These are phyloP conservation scores for Orchestia grillus DNA, from an alignment of 1,140 invertebrate genomes.

Conservation along the genomic window DNA sequence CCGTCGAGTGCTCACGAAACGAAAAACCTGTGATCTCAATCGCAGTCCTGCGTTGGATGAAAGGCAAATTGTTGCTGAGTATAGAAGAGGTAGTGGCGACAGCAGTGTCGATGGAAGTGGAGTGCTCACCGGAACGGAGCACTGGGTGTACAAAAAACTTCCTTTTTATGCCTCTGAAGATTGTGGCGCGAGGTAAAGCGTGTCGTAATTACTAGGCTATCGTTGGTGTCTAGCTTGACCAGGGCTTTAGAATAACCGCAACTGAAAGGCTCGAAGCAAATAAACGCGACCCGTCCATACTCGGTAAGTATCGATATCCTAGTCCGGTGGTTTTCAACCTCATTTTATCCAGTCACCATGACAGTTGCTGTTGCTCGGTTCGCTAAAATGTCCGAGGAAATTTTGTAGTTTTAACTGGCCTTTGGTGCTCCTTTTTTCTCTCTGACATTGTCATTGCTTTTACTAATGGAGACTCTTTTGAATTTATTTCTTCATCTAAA, in stretches of 20 bases:
- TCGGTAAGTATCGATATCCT: not conserved
- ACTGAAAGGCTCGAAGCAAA: not conserved
- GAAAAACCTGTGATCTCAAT: not conserved
- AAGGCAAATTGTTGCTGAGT: not conserved
- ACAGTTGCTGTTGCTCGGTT: not conserved
- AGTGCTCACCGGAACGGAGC: constrained; percentile 59
- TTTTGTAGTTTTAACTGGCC: not conserved
- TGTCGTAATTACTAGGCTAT: not conserved
- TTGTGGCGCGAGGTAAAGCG: constrained; percentile 41
- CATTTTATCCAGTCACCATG: not conserved
- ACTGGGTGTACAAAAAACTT: constrained; percentile 67
- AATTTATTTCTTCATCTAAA: not conserved
- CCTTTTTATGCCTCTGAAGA: constrained; percentile 62
- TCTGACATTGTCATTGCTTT: not conserved
- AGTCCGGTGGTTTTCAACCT: not conserved
- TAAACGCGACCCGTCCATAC: not conserved
- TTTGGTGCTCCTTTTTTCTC: not conserved
- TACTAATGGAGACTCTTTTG: not conserved
- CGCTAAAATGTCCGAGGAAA: not conserved
- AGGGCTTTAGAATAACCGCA: not conserved
- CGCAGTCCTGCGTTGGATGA: not conserved
- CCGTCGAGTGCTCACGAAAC: not conserved
- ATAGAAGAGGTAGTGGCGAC: not conserved
- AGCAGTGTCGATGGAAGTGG: constrained; percentile 71
- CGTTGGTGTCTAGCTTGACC: not conserved